These are phyloP conservation scores for Drosophila grimshawi DNA, from an alignment of 1,140 invertebrate genomes.

Conservation along the genomic window DNA sequence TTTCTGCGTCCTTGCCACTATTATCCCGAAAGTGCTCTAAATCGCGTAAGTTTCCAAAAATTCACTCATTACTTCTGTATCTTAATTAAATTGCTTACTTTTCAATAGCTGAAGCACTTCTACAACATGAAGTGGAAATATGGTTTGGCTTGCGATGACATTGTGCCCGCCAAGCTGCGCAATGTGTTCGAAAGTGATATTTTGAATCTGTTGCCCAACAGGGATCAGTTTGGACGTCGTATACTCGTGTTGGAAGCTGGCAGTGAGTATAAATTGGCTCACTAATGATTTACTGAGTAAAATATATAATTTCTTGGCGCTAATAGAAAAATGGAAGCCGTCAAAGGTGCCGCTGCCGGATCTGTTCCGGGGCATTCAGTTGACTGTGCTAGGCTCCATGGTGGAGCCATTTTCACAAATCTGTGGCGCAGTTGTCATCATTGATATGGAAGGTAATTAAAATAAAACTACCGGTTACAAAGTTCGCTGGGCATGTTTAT, in stretches of 20 bases:
- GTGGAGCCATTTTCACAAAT: conserved; percentile 88
- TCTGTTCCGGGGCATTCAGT: conserved; percentile 86
- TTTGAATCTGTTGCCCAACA: conserved; percentile 86
- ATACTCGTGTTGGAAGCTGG: conserved; percentile 86
- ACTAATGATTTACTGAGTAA: background rate
- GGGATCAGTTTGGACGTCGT: conserved; percentile 86
- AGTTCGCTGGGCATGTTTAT: background rate
- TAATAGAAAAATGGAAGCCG: conserved; percentile 88
- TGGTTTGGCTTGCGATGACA: conserved; percentile 85
- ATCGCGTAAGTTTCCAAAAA: conserved; percentile 85
- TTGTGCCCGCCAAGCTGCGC: conserved; percentile 85
- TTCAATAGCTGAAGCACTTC: conserved; percentile 86
- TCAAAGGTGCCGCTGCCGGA: conserved; percentile 86
- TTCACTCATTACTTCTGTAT: background rate
- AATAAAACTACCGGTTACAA: background rate
- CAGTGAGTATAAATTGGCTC: conserved; percentile 82
- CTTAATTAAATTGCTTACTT: background rate
- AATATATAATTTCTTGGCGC: background rate
- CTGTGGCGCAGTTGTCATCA: conserved; percentile 87
- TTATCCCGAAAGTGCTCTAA: conserved; percentile 88
- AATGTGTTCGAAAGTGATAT: conserved; percentile 86
- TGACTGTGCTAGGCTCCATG: conserved; percentile 87
- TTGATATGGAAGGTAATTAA: conserved; percentile 88
- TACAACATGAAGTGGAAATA: conserved; percentile 87
- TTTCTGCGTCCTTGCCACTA: conserved; percentile 89